Evolutionary conservation across 2,797 vertebrate species (phyloP).

Genomic region (Cryptoblepharus egeriae): DNA sequence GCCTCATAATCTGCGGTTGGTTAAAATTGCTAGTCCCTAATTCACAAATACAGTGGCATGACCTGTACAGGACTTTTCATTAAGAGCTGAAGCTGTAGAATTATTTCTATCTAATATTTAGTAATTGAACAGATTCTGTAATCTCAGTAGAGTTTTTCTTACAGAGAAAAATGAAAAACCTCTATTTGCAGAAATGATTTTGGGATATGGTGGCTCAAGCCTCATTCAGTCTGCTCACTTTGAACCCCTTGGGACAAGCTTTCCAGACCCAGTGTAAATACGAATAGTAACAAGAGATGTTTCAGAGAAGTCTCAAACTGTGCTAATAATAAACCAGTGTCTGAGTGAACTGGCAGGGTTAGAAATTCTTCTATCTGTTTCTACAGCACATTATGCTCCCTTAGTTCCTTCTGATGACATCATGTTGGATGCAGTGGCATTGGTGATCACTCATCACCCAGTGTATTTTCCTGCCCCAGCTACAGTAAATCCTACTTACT

Average conservation of each 20-base stretch:
- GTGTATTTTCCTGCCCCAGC: neutral
- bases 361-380: constrained; percentile 5
- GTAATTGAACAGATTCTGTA: neutral
- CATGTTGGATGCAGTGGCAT: neutral
- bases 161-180: neutral
- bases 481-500: constrained; percentile 1
- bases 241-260: neutral
- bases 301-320: neutral
- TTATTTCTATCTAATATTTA: neutral
- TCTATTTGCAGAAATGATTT: neutral
- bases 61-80: too few relatives aligned
- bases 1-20: too few relatives aligned
- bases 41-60: too few relatives aligned
- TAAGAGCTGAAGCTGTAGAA: neutral
- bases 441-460: constrained; percentile 14
- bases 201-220: neutral
- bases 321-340: constrained; percentile 27
- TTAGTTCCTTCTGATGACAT: neutral
- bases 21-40: too few relatives aligned
- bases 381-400: constrained; percentile 5
- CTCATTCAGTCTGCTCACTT: neutral
- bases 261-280: neutral
- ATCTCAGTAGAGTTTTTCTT: neutral
- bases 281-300: neutral
- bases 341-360: neutral